Conservation (phyloP, 2,113 vertebrate species). For the Trichechus manatus region DNA sequence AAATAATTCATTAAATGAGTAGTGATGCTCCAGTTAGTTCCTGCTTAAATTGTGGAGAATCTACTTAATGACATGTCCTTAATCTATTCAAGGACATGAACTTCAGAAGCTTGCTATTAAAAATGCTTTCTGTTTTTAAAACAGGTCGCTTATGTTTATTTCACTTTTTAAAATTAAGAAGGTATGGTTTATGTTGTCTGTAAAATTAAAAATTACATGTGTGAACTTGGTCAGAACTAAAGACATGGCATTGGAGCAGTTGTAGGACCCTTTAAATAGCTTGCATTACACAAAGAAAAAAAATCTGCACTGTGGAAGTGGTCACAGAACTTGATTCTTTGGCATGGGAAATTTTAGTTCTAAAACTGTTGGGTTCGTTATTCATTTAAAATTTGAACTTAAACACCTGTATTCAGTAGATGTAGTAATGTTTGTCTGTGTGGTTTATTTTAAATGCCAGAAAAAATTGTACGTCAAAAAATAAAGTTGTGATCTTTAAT, state of each 20-base stretch:
- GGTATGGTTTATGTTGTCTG: neutral
- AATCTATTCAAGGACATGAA: neutral
- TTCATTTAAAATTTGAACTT: slow-evolving; percentile 44
- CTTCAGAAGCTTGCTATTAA: slow-evolving; percentile 57
- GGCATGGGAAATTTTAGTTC: slow-evolving; percentile 42
- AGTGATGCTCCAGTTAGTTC: neutral
- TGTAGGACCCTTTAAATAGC: neutral
- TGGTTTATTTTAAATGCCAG: slow-evolving; percentile 32
- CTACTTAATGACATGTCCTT: slow-evolving; percentile 20
- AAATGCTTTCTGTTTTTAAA: slow-evolving; percentile 45
- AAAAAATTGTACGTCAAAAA: neutral
- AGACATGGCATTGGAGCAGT: neutral
- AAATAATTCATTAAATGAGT: slow-evolving; percentile 40
- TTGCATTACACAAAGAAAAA: neutral
- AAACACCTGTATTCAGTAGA: slow-evolving; percentile 1
- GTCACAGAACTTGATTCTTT: slow-evolving; percentile 59
- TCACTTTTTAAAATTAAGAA: slow-evolving; percentile 30
- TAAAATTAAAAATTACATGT: slow-evolving; percentile 31
- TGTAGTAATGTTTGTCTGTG: slow-evolving; percentile 46
- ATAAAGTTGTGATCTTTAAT: slow-evolving; percentile 18
- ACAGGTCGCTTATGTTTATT: slow-evolving; percentile 12
- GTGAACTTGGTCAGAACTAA: slow-evolving; percentile 41
- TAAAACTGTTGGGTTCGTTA: slow-evolving; percentile 31
- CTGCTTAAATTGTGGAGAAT: slow-evolving; percentile 54
- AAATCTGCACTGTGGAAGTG: neutral